Conservation (phyloP, 2,888 invertebrate species). For the Hartigia nigra region DNA sequence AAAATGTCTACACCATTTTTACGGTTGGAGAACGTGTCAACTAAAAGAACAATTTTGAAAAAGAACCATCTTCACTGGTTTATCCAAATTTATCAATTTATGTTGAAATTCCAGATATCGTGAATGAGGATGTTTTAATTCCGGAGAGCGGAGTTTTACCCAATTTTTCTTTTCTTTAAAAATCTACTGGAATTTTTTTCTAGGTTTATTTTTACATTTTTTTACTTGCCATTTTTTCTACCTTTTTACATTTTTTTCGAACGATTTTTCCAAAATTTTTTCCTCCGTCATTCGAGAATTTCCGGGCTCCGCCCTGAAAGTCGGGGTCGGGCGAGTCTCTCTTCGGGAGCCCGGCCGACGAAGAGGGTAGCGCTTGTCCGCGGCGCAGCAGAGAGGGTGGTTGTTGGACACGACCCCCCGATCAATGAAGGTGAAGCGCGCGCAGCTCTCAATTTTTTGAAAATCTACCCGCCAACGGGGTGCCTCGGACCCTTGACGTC, state of each 20-base stretch:
- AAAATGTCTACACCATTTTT: not conserved
- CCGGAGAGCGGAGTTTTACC: slow-evolving; percentile 19
- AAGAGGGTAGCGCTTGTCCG: slow-evolving; percentile 47
- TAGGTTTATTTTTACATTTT: not conserved
- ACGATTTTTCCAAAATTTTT: slow-evolving; percentile 8
- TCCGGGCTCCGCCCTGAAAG: slow-evolving; percentile 61
- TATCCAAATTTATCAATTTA: not conserved
- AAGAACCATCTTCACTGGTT: not conserved
- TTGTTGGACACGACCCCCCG: slow-evolving; percentile 49
- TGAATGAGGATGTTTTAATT: not conserved
- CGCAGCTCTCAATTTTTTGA: slow-evolving; percentile 62
- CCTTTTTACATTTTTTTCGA: not conserved
- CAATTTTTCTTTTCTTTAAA: not conserved
- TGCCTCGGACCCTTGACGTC: slow-evolving; percentile 16
- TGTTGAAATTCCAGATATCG: not conserved
- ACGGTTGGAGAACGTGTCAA: not conserved
- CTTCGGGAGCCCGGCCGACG: slow-evolving; percentile 49
- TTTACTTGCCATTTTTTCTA: too few relatives aligned
- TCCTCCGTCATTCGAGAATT: slow-evolving; percentile 36
- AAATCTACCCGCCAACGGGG: slow-evolving; percentile 62
- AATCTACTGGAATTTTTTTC: not conserved
- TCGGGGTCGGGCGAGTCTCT: slow-evolving; percentile 50
- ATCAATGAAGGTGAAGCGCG: slow-evolving; percentile 64
- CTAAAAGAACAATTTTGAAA: not conserved
- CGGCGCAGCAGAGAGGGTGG: slow-evolving; percentile 46